phyloP scores from a whole-genome alignment of 35 echinoderm and acorn worm genomes.

The Holothuria glaberrima region DNA sequence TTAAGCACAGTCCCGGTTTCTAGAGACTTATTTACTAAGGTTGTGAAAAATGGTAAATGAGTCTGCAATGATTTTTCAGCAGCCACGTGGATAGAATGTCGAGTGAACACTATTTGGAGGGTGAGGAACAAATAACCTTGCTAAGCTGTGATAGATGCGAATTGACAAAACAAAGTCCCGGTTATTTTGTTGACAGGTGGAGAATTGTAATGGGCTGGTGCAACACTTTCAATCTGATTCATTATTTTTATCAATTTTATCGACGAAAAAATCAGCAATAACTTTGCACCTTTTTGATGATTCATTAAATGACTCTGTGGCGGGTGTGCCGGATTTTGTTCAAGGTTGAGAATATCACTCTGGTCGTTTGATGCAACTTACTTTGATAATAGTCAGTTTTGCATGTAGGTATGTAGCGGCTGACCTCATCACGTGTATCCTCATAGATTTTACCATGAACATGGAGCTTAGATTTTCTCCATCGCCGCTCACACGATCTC shows the following conservation, averaged over 20 bases:
- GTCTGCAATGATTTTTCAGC: neutral
- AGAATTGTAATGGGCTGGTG: neutral
- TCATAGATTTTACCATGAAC: too few species aligned
- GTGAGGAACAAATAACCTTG: neutral
- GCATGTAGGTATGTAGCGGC: neutral
- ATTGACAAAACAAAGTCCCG: too few species aligned
- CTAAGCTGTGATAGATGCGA: neutral
- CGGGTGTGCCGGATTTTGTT: neutral
- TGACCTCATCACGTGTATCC: too few species aligned
- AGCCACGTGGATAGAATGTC: neutral
- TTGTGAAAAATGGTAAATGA: neutral
- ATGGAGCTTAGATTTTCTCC: too few species aligned
- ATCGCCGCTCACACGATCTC: too few species aligned
- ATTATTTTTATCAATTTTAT: neutral
- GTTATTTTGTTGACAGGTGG: neutral
- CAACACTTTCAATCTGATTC: neutral
- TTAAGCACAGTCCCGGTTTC: too few species aligned
- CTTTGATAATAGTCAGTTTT: slow-evolving; percentile 13
- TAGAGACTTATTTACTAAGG: too few species aligned
- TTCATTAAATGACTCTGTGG: neutral
- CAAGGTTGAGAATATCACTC: neutral
- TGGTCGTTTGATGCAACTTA: neutral
- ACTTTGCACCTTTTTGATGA: neutral
- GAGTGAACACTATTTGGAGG: neutral
- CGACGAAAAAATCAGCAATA: neutral